Percentiles rank a stretch among this genome's conserved stretches.
phyloP scores from a whole-genome alignment of 1,140 invertebrate species.

The Dryas iulia region DNA sequence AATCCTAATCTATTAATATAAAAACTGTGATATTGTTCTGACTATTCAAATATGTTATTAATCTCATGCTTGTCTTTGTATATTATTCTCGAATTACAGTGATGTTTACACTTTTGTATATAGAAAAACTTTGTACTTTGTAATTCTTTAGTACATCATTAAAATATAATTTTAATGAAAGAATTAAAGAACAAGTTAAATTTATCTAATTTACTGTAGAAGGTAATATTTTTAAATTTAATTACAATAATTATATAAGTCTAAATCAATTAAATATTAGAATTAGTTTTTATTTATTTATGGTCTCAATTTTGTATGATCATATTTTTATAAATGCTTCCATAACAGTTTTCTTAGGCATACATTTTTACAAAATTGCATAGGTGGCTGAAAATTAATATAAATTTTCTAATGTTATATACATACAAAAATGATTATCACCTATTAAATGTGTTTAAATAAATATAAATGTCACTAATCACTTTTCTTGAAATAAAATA shows the following conservation, averaged over 20 bases:
- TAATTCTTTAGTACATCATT: background rate
- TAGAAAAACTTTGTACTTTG: background rate
- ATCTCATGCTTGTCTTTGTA: background rate
- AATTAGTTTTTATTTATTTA: background rate
- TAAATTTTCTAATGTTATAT: background rate
- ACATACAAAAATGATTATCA: too few relatives aligned
- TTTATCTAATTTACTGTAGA: background rate
- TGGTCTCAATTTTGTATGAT: background rate
- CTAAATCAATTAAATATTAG: background rate
- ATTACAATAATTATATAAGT: background rate
- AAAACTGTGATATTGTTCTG: constrained; percentile 15
- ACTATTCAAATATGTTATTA: background rate
- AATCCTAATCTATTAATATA: background rate
- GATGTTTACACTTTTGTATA: background rate
- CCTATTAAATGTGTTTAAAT: background rate
- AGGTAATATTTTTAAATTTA: background rate
- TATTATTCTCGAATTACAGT: background rate
- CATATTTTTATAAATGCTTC: background rate
- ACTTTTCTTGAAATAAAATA: background rate
- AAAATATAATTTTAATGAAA: background rate
- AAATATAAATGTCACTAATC: background rate
- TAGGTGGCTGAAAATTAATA: background rate
- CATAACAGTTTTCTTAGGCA: background rate
- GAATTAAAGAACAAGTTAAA: background rate
- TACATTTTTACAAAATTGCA: background rate